Percentiles rank a stretch among this genome's conserved stretches.
Evolutionary conservation across 2,888 invertebrate species (phyloP).

Genomic region (Xylota segnis): DNA sequence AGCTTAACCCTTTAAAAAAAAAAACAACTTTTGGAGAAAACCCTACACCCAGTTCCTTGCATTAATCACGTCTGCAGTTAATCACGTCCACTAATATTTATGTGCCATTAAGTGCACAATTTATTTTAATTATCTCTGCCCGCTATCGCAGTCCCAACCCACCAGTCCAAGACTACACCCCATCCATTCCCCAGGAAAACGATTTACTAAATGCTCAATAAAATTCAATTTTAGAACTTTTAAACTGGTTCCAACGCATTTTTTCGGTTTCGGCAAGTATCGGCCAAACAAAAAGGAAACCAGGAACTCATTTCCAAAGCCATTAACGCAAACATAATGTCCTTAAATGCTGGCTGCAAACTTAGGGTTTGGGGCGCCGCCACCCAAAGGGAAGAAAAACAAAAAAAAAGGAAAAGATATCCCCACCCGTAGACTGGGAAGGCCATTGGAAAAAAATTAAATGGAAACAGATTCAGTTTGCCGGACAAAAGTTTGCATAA

Average conservation of each 20-base stretch:
- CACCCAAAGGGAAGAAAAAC: not conserved
- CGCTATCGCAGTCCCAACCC: slow-evolving; percentile 23
- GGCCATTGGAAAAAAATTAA: slow-evolving; percentile 51
- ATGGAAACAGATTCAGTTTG: slow-evolving; percentile 61
- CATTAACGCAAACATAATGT: slow-evolving; percentile 70
- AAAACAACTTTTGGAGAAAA: not conserved
- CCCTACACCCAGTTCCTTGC: not conserved
- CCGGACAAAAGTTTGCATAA: slow-evolving; percentile 69
- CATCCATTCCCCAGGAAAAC: slow-evolving; percentile 7
- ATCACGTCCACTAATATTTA: slow-evolving; percentile 53
- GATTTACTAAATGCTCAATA: slow-evolving; percentile 66
- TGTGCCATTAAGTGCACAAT: slow-evolving; percentile 58
- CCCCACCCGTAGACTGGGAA: not conserved
- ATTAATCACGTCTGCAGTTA: slow-evolving; percentile 39
- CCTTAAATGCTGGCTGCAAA: slow-evolving; percentile 49
- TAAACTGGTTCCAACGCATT: slow-evolving; percentile 26
- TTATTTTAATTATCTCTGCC: slow-evolving; percentile 59
- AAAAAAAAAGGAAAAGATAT: slow-evolving; percentile 15
- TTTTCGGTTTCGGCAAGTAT: slow-evolving; percentile 14
- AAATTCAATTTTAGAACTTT: slow-evolving; percentile 71
- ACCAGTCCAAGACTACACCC: no score
- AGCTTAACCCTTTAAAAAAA: not conserved
- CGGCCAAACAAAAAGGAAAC: slow-evolving; percentile 44
- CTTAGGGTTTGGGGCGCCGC: slow-evolving; percentile 11
- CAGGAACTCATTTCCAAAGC: slow-evolving; percentile 66